Evolutionary conservation across 2,888 invertebrate genomes (phyloP).

Genomic region (Amaurobius ferox): DNA sequence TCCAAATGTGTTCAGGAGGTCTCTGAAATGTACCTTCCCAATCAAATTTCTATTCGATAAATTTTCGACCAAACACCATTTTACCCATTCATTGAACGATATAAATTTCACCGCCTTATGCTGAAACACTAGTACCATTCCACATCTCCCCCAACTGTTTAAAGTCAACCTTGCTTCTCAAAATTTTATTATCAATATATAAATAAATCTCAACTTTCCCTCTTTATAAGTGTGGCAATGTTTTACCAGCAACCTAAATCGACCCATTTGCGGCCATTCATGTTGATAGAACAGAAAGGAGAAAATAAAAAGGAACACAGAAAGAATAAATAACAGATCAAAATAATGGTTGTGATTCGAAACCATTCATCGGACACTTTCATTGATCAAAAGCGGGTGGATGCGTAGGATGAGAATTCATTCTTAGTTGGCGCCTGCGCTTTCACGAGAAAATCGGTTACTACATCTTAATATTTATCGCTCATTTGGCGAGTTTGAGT

Average conservation of each 20-base stretch:
- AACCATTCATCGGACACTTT: conserved; percentile 68
- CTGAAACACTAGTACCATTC: no score
- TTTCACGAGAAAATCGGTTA: not conserved
- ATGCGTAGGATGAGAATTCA: conserved; percentile 68
- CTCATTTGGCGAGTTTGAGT: conserved; percentile 3
- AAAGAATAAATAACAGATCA: conserved; percentile 5
- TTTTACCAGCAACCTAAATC: not conserved
- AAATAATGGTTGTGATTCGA: not conserved
- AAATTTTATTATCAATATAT: no score
- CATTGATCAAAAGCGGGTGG: conserved; percentile 67
- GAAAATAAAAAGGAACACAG: not conserved
- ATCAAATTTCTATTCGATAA: no score
- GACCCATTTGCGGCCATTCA: not conserved
- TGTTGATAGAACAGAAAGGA: not conserved
- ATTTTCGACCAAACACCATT: no score
- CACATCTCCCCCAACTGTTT: no score
- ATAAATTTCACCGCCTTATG: no score
- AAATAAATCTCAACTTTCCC: no score
- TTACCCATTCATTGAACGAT: no score
- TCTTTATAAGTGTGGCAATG: no score
- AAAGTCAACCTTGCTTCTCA: no score
- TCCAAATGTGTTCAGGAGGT: no score
- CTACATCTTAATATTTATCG: conserved; percentile 11
- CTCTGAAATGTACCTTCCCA: no score
- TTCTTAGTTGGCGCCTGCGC: conserved; percentile 58